Evolutionary conservation across 2,797 vertebrate species (phyloP), one percentile per base, ranked within the genome.

Genomic region (Bradypodion ventrale): DNA sequence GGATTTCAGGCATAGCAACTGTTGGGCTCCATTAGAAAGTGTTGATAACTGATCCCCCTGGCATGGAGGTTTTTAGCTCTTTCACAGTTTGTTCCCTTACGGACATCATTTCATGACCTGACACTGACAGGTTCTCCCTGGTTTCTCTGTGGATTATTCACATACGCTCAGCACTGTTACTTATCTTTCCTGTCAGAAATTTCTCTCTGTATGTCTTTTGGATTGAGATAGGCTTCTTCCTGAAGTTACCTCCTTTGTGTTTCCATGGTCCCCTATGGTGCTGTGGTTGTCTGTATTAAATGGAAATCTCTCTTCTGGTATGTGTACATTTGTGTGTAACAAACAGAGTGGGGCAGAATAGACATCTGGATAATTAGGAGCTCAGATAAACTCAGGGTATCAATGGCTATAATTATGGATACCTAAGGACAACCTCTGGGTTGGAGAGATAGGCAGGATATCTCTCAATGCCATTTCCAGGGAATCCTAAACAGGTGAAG

Each of bases 171-270:
- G 65, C 79, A 66, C 62, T 80, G 46, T 82, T 90, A 35, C 83
- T 92, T 85, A 89, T 87, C 84, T 79, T 63, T 0, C 0, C 49
- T 81, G 23, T 82, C 62, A 83, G 63, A 79, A 69, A 89, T 62
- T 68, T 29, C 35, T 25, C n/a, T 89, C 69, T 87, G 40, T 86
- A 44, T 6, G 79, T 62, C 0, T 0, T 40, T 69, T 90, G 25
- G 0, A 0, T 84, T 83, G 85, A 72, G 78, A 63, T 23, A 32
- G 56, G 66, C n/a, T 13, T 84, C 72, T 83, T 68, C 76, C 62
- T 78, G 59, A 86, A 91, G 66, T 62, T 21, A 65, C 77, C 49
- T 65, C 59, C 87, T 85, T 80, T 8, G 5, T 90, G 52, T 1
- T 68, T 9, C 8, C 23, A 0, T 0, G 73, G 35, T 83, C 40